Evolutionary conservation across 2,888 invertebrate species (phyloP).

Genomic region (Ptilodon capucinus): DNA sequence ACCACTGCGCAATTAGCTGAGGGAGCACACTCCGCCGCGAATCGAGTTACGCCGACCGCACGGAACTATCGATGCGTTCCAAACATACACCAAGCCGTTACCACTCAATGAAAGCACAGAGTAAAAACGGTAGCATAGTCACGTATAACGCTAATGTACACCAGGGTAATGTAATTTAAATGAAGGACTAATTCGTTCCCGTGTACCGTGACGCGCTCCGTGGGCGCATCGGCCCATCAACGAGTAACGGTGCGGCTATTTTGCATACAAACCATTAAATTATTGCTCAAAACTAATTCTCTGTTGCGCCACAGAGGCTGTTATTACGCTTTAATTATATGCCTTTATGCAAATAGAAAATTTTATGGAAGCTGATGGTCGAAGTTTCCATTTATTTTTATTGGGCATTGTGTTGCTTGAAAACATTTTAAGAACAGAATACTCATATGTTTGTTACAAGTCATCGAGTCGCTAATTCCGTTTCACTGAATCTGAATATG

Average conservation of each 20-base stretch:
- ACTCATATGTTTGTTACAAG: slow-evolving; percentile 46
- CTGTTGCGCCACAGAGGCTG: slow-evolving; percentile 78
- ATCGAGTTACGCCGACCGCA: slow-evolving; percentile 53
- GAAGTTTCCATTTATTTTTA: slow-evolving; percentile 62
- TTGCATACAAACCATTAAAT: slow-evolving; percentile 82
- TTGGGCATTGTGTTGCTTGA: slow-evolving; percentile 60
- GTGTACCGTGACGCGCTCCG: slow-evolving; percentile 77
- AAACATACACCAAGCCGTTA: slow-evolving; percentile 46
- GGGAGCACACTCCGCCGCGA: slow-evolving; percentile 21
- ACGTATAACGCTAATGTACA: slow-evolving; percentile 64
- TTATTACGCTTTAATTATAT: slow-evolving; percentile 80
- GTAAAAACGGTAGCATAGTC: slow-evolving; percentile 58
- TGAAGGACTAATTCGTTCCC: slow-evolving; percentile 79
- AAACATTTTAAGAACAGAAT: slow-evolving; percentile 40
- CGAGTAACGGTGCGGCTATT: slow-evolving; percentile 79
- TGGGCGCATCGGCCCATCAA: slow-evolving; percentile 75
- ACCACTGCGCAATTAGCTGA: slow-evolving; percentile 28
- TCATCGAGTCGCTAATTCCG: slow-evolving; percentile 41
- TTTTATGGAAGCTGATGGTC: slow-evolving; percentile 73
- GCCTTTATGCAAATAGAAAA: slow-evolving; percentile 78
- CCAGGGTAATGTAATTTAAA: slow-evolving; percentile 77
- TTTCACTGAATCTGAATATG: slow-evolving; percentile 11
- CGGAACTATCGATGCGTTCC: slow-evolving; percentile 55
- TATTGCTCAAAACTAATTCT: slow-evolving; percentile 82
- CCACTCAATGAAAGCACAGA: slow-evolving; percentile 47